Evolutionary conservation across 2,113 vertebrate genomes (phyloP), one percentile per base, ranked within the genome.

Genomic region (Malurus elegans): DNA sequence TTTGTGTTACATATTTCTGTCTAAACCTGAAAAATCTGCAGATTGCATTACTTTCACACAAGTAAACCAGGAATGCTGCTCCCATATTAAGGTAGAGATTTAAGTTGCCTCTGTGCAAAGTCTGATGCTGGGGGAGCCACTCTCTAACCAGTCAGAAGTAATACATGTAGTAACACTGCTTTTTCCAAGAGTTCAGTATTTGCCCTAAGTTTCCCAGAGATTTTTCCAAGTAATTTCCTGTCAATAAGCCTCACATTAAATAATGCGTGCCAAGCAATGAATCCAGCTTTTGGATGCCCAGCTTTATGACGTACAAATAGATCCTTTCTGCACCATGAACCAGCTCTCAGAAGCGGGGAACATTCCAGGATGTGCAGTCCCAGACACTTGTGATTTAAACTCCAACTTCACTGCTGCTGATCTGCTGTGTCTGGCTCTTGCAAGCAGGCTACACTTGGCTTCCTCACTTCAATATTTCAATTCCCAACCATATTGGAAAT

Each of bases 391-490:
- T 50, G 40, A 66, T 79, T 54, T 64, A 85, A 93, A 79, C 71
- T 85, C 51, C 58, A 90, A 1, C 81, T 25, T 79, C n/a, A 21
- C n/a, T 66, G 64, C 58, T 90, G 67, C 28, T 84, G 16, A 72
- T 86, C 70, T 67, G 61, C 67, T 65, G 38, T 70, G 60, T 87
- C 44, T 92, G 62, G 87, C 62, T 94, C 72, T 92, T 58, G 92
- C 57, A 58, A 53, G 71, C 72, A 87, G 42, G 29, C 79, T 64
- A 85, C 36, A 66, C 69, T 88, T 74, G 58, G 60, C 76, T 92
- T 71, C 79, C 67, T 62, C 62, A 64, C 54, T 88, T 90, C 91
- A 95, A 79, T 67, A 92, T 67, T 91, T 75, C 80, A 82, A 31
- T 71, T 90, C 69, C 79, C 53, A 91, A 28, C 44, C 69, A n/a